phyloP scores from a whole-genome alignment of 2,113 vertebrate genomes.

The Choloepus hoffmanni region DNA sequence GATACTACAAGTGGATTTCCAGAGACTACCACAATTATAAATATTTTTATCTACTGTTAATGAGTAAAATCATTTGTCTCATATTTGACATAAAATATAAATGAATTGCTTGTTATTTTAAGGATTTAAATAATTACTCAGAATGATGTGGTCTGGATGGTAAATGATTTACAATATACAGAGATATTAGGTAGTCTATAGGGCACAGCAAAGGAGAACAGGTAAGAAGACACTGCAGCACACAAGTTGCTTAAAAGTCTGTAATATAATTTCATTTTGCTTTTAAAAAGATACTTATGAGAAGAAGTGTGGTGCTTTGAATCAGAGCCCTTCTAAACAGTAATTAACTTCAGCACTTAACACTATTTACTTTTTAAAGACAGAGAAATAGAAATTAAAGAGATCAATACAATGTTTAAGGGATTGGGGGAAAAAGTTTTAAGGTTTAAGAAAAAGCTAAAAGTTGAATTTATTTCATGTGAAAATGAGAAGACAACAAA shows the following conservation, averaged over 20 bases:
- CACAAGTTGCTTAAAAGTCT: background rate
- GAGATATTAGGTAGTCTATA: background rate
- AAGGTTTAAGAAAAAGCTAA: background rate
- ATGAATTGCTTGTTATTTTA: background rate
- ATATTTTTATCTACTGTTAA: constrained; percentile 10
- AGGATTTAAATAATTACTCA: background rate
- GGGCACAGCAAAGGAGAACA: background rate
- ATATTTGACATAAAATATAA: background rate
- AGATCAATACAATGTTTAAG: background rate
- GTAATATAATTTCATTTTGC: background rate
- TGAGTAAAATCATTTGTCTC: background rate
- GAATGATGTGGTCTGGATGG: background rate
- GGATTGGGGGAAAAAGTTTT: background rate
- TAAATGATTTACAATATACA: background rate
- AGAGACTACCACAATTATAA: background rate
- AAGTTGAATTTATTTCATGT: background rate
- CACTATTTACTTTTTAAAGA: constrained; percentile 16
- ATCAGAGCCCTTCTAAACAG: background rate
- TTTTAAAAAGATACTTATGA: background rate
- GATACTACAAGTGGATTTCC: background rate
- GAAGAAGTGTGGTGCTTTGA: background rate
- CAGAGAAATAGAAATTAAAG: background rate
- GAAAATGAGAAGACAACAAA: background rate
- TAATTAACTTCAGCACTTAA: constrained; percentile 6
- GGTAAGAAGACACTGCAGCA: background rate